Conservation (phyloP, 1,140 invertebrate genomes). For the Hyphantria cunea region DNA sequence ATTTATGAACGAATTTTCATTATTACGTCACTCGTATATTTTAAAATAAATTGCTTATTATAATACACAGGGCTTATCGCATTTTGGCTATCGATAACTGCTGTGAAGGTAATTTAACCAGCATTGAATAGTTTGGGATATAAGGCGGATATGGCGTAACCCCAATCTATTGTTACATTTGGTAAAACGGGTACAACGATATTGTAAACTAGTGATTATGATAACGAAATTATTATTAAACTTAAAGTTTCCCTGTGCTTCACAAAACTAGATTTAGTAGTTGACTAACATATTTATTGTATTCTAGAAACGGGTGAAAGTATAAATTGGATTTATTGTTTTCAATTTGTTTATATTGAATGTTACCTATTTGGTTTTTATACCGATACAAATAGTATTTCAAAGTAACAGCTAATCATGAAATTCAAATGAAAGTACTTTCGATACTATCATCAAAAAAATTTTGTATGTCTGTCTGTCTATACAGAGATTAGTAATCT, state of each 20-base stretch:
- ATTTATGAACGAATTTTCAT: conserved; percentile 19
- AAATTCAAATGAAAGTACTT: no score
- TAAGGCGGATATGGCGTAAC: conserved; percentile 35
- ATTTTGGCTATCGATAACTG: conserved; percentile 41
- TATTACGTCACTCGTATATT: conserved; percentile 34
- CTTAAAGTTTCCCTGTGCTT: background rate
- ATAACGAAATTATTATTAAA: conserved; percentile 39
- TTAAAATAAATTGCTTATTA: conserved; percentile 48
- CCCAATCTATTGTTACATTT: conserved; percentile 36
- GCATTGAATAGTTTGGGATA: conserved; percentile 39
- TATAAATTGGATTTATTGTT: no score
- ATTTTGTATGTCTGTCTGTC: no score
- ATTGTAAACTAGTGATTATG: conserved; percentile 38
- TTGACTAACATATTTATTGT: no score
- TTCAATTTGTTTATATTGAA: no score
- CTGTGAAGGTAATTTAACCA: conserved; percentile 45
- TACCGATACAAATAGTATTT: no score
- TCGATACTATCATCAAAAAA: no score
- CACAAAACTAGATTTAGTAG: no score
- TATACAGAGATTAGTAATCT: no score
- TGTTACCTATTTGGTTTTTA: no score
- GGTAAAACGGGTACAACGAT: conserved; percentile 30
- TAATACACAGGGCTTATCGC: conserved; percentile 39
- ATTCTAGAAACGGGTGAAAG: no score
- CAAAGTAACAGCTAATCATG: no score